Evolutionary conservation across 2,113 vertebrate genomes (phyloP).

Genomic region (Plotosus lineatus): DNA sequence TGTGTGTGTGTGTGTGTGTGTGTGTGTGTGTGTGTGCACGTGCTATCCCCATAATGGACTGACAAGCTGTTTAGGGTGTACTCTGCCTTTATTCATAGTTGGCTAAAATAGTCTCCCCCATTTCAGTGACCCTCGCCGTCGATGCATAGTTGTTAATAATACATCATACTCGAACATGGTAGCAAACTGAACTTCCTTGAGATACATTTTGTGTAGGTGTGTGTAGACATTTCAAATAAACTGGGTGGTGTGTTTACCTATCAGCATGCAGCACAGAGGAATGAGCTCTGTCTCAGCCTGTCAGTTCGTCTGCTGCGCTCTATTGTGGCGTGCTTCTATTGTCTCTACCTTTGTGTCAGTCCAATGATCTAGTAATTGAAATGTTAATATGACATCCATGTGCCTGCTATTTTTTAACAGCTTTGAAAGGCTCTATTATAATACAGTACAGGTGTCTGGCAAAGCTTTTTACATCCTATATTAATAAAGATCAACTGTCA

Average conservation of each 20-base stretch:
- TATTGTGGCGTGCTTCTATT: slow-evolving; percentile 42
- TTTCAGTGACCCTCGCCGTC: too few relatives aligned
- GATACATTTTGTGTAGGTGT: slow-evolving; percentile 11
- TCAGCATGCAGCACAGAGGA: slow-evolving; percentile 32
- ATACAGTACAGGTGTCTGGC: slow-evolving; percentile 44
- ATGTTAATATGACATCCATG: slow-evolving; percentile 63
- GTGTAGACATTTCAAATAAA: slow-evolving; percentile 25
- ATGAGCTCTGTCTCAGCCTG: slow-evolving; percentile 41
- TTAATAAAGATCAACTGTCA: slow-evolving; percentile 42
- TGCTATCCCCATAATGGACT: too few relatives aligned
- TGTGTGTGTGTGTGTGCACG: too few relatives aligned
- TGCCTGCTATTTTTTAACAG: slow-evolving; percentile 50
- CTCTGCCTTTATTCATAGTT: too few relatives aligned
- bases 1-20: too few relatives aligned
- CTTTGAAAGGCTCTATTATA: slow-evolving; percentile 51
- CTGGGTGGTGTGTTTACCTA: slow-evolving; percentile 44
- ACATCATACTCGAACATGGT: slow-evolving; percentile 11
- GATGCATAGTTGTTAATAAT: too few relatives aligned
- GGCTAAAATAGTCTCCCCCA: too few relatives aligned
- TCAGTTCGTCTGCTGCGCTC: slow-evolving; percentile 24
- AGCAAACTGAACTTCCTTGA: not conserved
- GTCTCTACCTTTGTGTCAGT: slow-evolving; percentile 56
- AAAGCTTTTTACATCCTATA: slow-evolving; percentile 24
- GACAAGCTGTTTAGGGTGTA: too few relatives aligned
- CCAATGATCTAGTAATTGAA: slow-evolving; percentile 61